Evolutionary conservation across 2,113 vertebrate species (phyloP).

Genomic region (Excalfactoria chinensis): DNA sequence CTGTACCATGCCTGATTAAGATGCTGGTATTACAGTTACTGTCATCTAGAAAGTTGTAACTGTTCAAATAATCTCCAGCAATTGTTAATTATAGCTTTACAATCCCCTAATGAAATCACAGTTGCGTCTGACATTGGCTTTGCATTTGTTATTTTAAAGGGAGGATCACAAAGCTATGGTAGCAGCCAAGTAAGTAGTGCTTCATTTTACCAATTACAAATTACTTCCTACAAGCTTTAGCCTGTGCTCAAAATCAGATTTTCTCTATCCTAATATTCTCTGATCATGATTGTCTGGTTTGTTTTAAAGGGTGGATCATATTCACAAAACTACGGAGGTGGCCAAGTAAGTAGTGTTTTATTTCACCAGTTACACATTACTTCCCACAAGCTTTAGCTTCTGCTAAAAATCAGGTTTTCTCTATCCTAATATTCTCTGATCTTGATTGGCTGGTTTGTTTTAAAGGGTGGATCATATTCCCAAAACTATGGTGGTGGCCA

Average conservation of each 20-base stretch:
- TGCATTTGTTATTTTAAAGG: slow-evolving; percentile 20
- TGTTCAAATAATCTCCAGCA: not conserved
- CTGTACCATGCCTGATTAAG: not conserved
- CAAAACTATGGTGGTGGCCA: not conserved
- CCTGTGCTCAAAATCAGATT: not conserved
- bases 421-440: too few relatives aligned
- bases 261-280: not conserved
- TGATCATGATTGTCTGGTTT: not conserved
- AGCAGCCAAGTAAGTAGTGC: not conserved
- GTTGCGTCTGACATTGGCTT: not conserved
- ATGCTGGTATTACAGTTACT: not conserved
- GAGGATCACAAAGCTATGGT: not conserved
- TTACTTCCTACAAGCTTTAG: too few relatives aligned
- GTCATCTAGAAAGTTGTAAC: not conserved
- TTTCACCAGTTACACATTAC: too few relatives aligned
- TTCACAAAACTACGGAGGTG: not conserved
- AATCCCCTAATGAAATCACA: not conserved
- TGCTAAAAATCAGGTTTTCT: too few relatives aligned
- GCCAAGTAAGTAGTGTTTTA: too few relatives aligned
- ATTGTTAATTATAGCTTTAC: not conserved
- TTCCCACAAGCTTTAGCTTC: too few relatives aligned
- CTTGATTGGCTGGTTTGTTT: too few relatives aligned
- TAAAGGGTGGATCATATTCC: too few relatives aligned
- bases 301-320: not conserved
- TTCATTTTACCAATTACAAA: not conserved